phyloP scores from a whole-genome alignment of 2,113 vertebrate species.

The Uria aalge region DNA sequence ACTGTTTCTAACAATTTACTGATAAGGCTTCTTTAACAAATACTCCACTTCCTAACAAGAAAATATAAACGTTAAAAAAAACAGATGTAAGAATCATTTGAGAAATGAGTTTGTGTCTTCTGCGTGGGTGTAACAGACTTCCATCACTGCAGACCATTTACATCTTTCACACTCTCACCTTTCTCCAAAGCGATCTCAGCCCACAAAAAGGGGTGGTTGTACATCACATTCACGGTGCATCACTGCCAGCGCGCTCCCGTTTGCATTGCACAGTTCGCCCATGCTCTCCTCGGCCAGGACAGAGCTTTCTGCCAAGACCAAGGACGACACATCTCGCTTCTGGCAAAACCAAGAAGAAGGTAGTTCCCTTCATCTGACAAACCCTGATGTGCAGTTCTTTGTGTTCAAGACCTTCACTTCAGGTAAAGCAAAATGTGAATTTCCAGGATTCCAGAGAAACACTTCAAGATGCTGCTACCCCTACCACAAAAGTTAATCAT shows the following conservation, averaged over 20 bases:
- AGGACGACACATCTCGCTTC: background rate
- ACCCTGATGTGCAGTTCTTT: background rate
- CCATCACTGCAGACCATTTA: background rate
- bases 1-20: background rate
- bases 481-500: background rate
- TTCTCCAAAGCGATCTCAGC: background rate
- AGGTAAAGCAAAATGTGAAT: background rate
- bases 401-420: background rate
- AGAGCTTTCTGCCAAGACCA: background rate
- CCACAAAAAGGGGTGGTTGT: background rate
- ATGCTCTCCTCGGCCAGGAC: background rate
- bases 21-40: background rate
- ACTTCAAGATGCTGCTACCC: background rate
- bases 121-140: background rate
- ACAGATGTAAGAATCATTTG: background rate
- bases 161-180: background rate
- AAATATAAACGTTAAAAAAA: background rate
- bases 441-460: background rate
- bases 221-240: background rate
- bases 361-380: background rate
- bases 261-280: background rate
- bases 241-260: fast-evolving
- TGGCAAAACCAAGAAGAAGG: background rate
- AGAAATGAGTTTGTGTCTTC: background rate
- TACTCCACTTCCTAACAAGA: background rate